A percentile compares a stretch with the other conserved stretches of the same genome.
These are phyloP conservation scores for Epicampocera succincta DNA, from an alignment of 2,888 invertebrate genomes.

Conservation along the genomic window DNA sequence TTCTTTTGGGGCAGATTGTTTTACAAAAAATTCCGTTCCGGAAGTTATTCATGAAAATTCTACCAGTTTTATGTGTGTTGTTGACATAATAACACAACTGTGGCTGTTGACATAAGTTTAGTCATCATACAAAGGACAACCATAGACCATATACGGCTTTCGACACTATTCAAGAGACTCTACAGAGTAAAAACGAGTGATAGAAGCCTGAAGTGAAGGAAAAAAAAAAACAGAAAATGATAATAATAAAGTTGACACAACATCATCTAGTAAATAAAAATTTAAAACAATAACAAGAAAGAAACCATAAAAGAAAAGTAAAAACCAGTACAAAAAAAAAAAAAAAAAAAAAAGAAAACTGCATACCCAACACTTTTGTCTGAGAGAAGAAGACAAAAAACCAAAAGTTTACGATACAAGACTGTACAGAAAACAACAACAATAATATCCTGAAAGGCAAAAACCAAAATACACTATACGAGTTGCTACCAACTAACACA, in stretches of 20 bases:
- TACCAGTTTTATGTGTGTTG: slow-evolving; percentile 55
- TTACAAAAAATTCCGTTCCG: slow-evolving; percentile 18
- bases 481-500: not conserved
- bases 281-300: slow-evolving; percentile 37
- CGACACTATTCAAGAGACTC: slow-evolving; percentile 10
- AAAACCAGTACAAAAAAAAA: slow-evolving; percentile 3
- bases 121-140: slow-evolving; percentile 12
- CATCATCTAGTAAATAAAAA: slow-evolving; percentile 55
- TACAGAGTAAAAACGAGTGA: slow-evolving; percentile 14
- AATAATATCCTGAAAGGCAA: not conserved
- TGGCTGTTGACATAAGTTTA: slow-evolving; percentile 60
- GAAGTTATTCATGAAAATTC: slow-evolving; percentile 53
- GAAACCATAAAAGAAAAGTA: slow-evolving; percentile 5
- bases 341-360: slow-evolving; percentile 14
- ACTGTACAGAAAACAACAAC: slow-evolving; percentile 7
- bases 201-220: not conserved
- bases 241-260: slow-evolving; percentile 61
- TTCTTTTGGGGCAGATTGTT: slow-evolving; percentile 1
- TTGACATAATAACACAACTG: slow-evolving; percentile 63
- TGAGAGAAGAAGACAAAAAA: not conserved
- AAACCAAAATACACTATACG: slow-evolving; percentile 3
- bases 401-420: slow-evolving; percentile 1
- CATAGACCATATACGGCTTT: not conserved
- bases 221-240: slow-evolving; percentile 34
- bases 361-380: slow-evolving; percentile 49